Percentiles rank a stretch among this genome's conserved stretches.
These are phyloP conservation scores for Empis stercorea DNA, from an alignment of 2,888 invertebrate species.

Conservation along the genomic window DNA sequence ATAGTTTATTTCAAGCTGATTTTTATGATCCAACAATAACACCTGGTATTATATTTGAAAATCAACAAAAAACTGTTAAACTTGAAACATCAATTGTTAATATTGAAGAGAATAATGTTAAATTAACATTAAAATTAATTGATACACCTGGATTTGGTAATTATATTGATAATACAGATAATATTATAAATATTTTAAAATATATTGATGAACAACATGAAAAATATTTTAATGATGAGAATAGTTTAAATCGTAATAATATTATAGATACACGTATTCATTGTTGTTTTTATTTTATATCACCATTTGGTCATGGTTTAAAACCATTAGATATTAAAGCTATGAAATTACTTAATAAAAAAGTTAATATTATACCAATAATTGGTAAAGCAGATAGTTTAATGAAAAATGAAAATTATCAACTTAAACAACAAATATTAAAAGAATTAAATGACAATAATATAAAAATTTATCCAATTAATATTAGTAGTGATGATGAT, in stretches of 20 bases:
- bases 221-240: constrained; percentile 71
- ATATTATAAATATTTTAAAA: constrained; percentile 73
- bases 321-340: constrained; percentile 83
- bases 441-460: constrained; percentile 74
- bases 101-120: constrained; percentile 84
- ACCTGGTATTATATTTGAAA: constrained; percentile 60
- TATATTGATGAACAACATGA: constrained; percentile 93
- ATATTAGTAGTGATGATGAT: constrained; percentile 80
- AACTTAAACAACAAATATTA: constrained; percentile 68
- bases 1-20: constrained; percentile 80
- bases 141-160: constrained; percentile 90
- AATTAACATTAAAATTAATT: constrained; percentile 73
- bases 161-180: constrained; percentile 78
- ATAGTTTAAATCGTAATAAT: constrained; percentile 81
- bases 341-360: constrained; percentile 84
- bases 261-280: constrained; percentile 89
- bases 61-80: constrained; percentile 73
- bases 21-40: constrained; percentile 77
- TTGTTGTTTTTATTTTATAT: constrained; percentile 89
- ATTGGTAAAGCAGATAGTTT: constrained; percentile 87
- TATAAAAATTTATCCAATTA: constrained; percentile 79
- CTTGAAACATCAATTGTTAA: constrained; percentile 84
- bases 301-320: constrained; percentile 88
- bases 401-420: constrained; percentile 72
- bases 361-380: constrained; percentile 84